Conservation (phyloP, 2,797 vertebrate genomes). For the Synanceia verrucosa region DNA sequence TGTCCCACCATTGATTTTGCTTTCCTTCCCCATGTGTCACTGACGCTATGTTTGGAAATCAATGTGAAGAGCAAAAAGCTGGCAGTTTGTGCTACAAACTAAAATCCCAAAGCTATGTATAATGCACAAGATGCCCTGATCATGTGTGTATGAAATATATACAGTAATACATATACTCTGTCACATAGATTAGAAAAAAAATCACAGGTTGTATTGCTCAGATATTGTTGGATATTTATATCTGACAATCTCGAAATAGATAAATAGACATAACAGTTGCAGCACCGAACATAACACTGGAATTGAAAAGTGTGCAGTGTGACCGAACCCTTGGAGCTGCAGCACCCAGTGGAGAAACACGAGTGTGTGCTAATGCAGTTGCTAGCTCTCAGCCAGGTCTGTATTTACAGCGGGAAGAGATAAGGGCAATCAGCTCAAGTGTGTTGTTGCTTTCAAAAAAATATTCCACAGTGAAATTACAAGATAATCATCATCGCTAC, state of each 20-base stretch:
- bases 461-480: constrained; percentile 37
- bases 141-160: background rate
- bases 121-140: background rate
- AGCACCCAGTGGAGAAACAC: background rate
- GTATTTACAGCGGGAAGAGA: constrained; percentile 22
- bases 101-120: background rate
- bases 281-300: background rate
- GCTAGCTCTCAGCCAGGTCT: background rate
- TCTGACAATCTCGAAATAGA: background rate
- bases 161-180: no score
- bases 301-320: background rate
- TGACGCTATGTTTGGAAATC: background rate
- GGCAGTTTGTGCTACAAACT: background rate
- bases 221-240: background rate
- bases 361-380: background rate
- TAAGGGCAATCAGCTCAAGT: constrained; percentile 39
- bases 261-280: background rate
- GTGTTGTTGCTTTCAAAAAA: constrained; percentile 27
- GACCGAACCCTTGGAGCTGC: background rate
- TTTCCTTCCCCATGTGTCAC: constrained; percentile 14
- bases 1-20: constrained; percentile 21
- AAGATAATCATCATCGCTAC: constrained; percentile 42
- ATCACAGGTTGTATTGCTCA: no score
- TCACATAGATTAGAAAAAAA: no score
- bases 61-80: background rate